Base-by-base conservation (phyloP, 2,113 vertebrate species). In the Anthoscopus minutus region DNA sequence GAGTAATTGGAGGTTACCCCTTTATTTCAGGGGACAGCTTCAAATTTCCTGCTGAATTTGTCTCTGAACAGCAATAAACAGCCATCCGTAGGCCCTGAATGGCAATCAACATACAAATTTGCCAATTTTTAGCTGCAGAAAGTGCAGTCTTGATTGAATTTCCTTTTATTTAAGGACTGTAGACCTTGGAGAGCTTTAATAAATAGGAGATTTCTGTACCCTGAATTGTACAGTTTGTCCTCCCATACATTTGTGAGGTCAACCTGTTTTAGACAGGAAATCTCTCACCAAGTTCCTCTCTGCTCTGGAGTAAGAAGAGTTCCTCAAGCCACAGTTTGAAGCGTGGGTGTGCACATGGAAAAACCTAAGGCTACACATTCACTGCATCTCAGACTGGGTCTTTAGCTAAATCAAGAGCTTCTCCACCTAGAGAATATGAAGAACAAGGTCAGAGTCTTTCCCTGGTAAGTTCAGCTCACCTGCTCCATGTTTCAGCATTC, bases 331-430 rank as follows among this genome's bases (percentile, higher is more conserved):
- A 35, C 48, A 47, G 8, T 73, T 23, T n/a, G 35, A 62, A 69
- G 56, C 0, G 0, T 4, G 50, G 37, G 15, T 38, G 64, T 1
- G 0, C 16, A 44, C 12, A 2, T 5, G 17, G 50, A 33, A 85
- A 88, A 73, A 72, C 12, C 40, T 45, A 30, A 37, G 14, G 30
- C 16, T 62, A 9, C 11, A 2, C 12, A 25, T 70, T 56, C 25
- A 8, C 28, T 62, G 51, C 44, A 62, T 58, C 51, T 48, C 40
- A 79, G n/a, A 64, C 28, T 14, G 21, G 15, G 30, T n/a, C 42
- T 18, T 33, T 19, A 50, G 35, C 3, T 54, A 10, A 56, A 7
- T 13, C 47, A 51, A 38, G 44, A 38, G 4, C 13, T 77, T 89
- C 53, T 81, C 20, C 33, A 56, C 27, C 33, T 31, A 17, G 56